Base-by-base conservation (phyloP, 2,113 vertebrate genomes). In the Cynocephalus volans region DNA sequence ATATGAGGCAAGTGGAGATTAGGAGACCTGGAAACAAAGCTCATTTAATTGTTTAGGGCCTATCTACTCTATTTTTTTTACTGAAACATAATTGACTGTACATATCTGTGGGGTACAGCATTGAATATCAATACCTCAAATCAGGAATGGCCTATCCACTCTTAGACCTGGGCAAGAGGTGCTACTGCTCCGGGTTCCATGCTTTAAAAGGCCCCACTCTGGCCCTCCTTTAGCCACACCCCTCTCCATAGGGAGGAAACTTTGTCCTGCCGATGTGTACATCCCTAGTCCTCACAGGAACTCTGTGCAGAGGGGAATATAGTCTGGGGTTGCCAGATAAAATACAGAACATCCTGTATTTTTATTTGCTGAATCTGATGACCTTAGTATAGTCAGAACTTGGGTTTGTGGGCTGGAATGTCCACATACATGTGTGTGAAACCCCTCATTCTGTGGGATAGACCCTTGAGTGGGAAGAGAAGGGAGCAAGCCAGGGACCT, bases 341-440 rank as follows among this genome's bases (percentile, higher is more conserved):
- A 91, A 72, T 52, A 17, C n/a, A 88, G 10, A 3, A 36, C 23
- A 60, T 6, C 2, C 45, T 64, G 17, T 26, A 52, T 75, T 90
- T 95, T 56, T 85, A 54, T 93, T 75, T 95, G 8, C 52, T 94
- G 45, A 83, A 50, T 72, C 17, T 58, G 21, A 17, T 23, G 64
- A 80, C 5, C 4, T 62, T 65, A 41, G 10, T 72, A 73, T 31
- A 82, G 9, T 83, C 41, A 60, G 28, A 90, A 80, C 21, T 87
- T 91, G 33, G 26, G 75, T 13, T 75, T 87, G 3, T 90, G 13
- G 13, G 2, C 17, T 36, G 6, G 54, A 81, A 54, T 52, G 24
- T 41, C 17, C 24, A 15, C 0, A 31, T 67, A 7, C 8, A 41
- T 76, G 13, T 91, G 48, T 72, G 15, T n/a, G 21, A 82, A 6